Percentiles rank a stretch among this genome's conserved stretches.
Conservation (phyloP, 2,888 invertebrate genomes). For the Drosophila cognata region DNA sequence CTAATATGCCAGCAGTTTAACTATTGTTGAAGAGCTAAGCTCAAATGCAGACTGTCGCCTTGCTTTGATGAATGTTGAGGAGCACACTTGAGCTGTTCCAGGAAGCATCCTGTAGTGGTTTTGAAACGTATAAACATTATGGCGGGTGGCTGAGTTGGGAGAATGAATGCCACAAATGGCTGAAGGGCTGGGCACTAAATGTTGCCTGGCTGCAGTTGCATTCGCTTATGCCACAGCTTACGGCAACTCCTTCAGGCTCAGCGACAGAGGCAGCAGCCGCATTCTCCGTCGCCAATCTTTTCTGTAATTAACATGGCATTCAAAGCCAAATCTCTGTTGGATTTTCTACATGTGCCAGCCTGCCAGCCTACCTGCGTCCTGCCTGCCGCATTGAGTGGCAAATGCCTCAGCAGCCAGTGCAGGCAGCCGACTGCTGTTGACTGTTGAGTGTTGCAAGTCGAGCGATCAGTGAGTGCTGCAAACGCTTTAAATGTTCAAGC, state of each 20-base stretch:
- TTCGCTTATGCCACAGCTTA: conserved; percentile 69
- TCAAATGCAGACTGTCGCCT: conserved; percentile 14
- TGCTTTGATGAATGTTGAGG: conserved; percentile 45
- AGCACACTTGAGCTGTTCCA: conserved; percentile 12
- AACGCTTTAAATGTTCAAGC: conserved; percentile 28
- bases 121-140: conserved; percentile 60
- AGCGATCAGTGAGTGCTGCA: conserved; percentile 9
- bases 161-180: conserved; percentile 22
- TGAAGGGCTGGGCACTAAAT: conserved; percentile 25
- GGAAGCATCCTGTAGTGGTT: conserved; percentile 38
- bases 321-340: conserved; percentile 68
- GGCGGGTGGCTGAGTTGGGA: conserved; percentile 22
- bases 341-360: conserved; percentile 43
- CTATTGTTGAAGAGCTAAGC: conserved; percentile 38
- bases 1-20: conserved; percentile 22
- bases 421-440: conserved; percentile 10
- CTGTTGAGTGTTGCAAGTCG: conserved; percentile 15
- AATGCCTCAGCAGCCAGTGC: conserved; percentile 24
- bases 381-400: conserved; percentile 32
- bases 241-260: conserved; percentile 16
- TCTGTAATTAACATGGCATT: conserved; percentile 79
- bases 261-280: conserved; percentile 1
- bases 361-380: too few species aligned
- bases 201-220: conserved; percentile 43
- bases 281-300: neutral